Evolutionary conservation across 2,797 vertebrate species (phyloP).

Genomic region (Taenioides sp.): DNA sequence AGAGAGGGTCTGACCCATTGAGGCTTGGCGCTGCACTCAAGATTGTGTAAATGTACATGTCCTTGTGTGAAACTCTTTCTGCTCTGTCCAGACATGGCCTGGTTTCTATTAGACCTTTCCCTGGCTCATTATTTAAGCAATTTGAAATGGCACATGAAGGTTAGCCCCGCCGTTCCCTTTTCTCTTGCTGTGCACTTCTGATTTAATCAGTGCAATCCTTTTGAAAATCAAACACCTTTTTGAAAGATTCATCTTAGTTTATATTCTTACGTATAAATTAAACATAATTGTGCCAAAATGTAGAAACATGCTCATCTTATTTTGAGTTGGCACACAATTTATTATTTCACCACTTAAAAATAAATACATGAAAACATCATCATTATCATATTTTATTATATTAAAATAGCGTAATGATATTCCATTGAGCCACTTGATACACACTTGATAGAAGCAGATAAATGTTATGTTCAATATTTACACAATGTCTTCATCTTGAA

Average conservation of each 20-base stretch:
- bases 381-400: background rate
- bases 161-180: conserved; percentile 3
- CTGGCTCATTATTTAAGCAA: background rate
- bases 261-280: background rate
- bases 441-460: background rate
- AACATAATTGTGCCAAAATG: background rate
- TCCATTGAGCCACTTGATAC: background rate
- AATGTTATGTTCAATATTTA: background rate
- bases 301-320: background rate
- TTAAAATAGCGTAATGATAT: background rate
- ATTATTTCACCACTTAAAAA: background rate
- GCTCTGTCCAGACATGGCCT: conserved; percentile 1
- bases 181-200: conserved; percentile 6
- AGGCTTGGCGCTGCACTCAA: background rate
- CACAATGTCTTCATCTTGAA: background rate
- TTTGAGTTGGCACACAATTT: background rate
- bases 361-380: background rate
- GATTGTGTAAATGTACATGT: background rate
- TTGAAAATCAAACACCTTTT: conserved; percentile 6
- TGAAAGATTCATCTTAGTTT: background rate
- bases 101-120: conserved; percentile 3
- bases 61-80: background rate
- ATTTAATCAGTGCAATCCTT: conserved; percentile 3
- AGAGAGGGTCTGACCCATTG: background rate
- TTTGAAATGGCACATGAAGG: conserved; percentile 12